These are phyloP conservation scores for Danaus plexippus DNA, from an alignment of 1,140 invertebrate species.

Conservation along the genomic window DNA sequence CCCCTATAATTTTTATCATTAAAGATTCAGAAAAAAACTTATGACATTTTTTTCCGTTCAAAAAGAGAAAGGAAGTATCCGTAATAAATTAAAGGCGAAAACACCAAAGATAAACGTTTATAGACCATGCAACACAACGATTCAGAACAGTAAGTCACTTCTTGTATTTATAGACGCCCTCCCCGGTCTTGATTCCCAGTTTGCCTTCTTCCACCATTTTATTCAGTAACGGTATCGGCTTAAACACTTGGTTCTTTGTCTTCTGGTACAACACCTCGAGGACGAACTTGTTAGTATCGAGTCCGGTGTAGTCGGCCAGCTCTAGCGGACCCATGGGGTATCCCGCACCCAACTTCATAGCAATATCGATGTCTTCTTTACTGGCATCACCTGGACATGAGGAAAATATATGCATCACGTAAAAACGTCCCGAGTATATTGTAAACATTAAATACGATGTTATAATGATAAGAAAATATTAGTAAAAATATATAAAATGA, in stretches of 20 bases:
- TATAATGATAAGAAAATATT: background rate
- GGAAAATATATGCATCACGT: conserved; percentile 1
- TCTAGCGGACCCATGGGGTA: conserved; percentile 91
- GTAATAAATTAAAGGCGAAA: background rate
- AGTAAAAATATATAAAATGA: no score
- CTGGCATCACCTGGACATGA: conserved; percentile 74
- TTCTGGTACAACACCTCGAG: conserved; percentile 81
- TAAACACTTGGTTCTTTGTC: conserved; percentile 82
- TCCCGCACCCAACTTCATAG: conserved; percentile 89
- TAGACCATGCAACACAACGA: conserved; percentile 6
- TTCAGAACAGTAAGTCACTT: conserved; percentile 52
- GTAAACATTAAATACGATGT: background rate
- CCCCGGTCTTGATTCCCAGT: conserved; percentile 84
- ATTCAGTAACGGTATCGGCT: conserved; percentile 76
- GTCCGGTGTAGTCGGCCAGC: conserved; percentile 84
- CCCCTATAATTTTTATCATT: conserved; percentile 51
- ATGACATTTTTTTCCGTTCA: background rate
- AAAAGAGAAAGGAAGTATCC: background rate
- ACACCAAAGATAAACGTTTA: conserved; percentile 3
- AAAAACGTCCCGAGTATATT: background rate
- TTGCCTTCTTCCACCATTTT: conserved; percentile 85
- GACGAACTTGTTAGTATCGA: conserved; percentile 79
- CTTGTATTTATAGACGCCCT: conserved; percentile 89
- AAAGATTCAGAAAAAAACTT: conserved; percentile 8
- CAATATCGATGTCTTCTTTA: conserved; percentile 84